phyloP scores from a whole-genome alignment of 2,797 vertebrate genomes.

The Lepilemur septentrionalis region DNA sequence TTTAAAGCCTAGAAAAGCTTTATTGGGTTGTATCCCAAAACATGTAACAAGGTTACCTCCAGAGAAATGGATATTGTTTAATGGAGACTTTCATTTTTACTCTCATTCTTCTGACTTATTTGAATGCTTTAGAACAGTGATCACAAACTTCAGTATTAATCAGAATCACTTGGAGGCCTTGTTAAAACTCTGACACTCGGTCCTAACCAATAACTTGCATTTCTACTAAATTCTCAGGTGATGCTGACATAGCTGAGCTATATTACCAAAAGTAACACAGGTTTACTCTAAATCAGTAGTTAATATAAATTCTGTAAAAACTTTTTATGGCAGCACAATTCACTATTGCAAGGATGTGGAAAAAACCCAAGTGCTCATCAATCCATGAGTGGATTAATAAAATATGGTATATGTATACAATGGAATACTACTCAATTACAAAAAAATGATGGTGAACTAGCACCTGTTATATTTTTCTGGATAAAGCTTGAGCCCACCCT shows the following conservation, averaged over 20 bases:
- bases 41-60: not conserved
- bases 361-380: no score
- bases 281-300: not conserved
- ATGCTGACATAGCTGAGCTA: not conserved
- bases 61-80: not conserved
- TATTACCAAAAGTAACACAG: not conserved
- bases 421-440: no score
- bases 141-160: not conserved
- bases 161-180: not conserved
- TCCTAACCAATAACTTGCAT: not conserved
- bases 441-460: no score
- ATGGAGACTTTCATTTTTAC: not conserved
- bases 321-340: not conserved
- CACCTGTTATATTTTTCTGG: no score
- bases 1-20: not conserved
- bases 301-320: slow-evolving; percentile 16
- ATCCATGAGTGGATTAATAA: no score
- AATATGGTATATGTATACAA: no score
- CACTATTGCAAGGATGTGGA: no score
- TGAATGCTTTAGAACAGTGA: not conserved
- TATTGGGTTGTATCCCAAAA: not conserved
- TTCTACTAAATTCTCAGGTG: not conserved
- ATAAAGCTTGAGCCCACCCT: no score
- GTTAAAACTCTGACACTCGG: not conserved
- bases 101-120: slow-evolving; percentile 13